These are phyloP conservation scores for Trogon melanurus DNA, from an alignment of 2,113 vertebrate species.

Conservation along the genomic window DNA sequence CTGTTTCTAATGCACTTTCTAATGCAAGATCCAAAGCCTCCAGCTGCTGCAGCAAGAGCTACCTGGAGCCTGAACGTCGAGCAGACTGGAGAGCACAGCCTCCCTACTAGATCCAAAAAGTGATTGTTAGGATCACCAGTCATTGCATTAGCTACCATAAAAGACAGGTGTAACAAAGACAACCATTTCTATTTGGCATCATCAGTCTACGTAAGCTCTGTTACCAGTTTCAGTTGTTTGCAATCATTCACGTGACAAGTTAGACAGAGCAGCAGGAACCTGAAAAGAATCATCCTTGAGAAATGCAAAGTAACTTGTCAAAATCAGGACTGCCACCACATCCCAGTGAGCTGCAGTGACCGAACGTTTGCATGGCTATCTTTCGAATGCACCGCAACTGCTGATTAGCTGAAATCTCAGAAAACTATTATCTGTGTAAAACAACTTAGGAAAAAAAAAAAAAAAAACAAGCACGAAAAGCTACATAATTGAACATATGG, in stretches of 20 bases:
- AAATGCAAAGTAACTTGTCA: not conserved
- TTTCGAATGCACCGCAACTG: rapidly evolving
- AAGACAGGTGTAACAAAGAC: not conserved
- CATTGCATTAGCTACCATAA: not conserved
- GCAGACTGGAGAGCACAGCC: not conserved
- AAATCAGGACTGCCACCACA: not conserved
- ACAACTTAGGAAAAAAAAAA: not conserved
- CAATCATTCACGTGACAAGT: not conserved
- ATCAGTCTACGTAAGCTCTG: not conserved
- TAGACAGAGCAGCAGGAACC: not conserved
- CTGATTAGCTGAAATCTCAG: not conserved
- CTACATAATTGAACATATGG: not conserved
- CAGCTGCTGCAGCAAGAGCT: not conserved
- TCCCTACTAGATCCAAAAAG: too few relatives aligned
- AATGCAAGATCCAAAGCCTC: not conserved
- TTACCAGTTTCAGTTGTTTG: not conserved
- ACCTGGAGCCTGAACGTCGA: rapidly evolving
- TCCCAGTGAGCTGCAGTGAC: not conserved
- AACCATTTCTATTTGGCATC: not conserved
- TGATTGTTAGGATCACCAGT: not conserved
- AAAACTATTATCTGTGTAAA: not conserved
- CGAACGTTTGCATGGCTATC: not conserved
- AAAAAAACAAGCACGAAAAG: not conserved
- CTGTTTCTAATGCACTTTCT: not conserved
- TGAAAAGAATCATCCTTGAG: not conserved